Conservation (phyloP, 1,140 invertebrate genomes). For the Drosophila sproati region DNA sequence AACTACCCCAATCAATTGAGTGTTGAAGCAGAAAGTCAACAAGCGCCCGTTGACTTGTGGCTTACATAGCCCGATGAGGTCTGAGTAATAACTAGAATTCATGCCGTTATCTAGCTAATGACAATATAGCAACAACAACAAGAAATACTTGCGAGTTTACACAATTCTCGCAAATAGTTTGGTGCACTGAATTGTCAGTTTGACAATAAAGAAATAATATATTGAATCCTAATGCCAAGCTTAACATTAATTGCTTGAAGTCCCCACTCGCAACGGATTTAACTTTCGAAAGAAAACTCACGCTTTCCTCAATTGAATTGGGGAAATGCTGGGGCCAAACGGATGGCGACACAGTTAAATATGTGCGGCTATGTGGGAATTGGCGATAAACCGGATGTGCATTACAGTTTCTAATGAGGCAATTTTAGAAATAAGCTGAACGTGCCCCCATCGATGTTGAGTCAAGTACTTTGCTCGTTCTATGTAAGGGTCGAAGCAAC, state of each 20-base stretch:
- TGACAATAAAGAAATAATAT: conserved; percentile 6
- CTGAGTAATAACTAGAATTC: conserved; percentile 47
- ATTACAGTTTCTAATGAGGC: conserved; percentile 68
- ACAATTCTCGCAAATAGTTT: conserved; percentile 16
- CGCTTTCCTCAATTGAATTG: conserved; percentile 10
- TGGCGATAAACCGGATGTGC: conserved; percentile 66
- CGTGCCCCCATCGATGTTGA: conserved; percentile 47
- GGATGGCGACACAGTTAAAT: conserved; percentile 38
- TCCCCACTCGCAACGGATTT: conserved; percentile 16
- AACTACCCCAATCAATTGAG: conserved; percentile 52
- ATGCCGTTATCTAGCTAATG: conserved; percentile 44
- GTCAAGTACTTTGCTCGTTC: conserved; percentile 3
- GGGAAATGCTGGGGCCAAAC: conserved; percentile 12
- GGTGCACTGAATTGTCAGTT: background rate
- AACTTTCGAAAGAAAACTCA: conserved; percentile 24
- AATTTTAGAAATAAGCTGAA: conserved; percentile 68
- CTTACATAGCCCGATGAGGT: conserved; percentile 14
- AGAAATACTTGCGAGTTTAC: conserved; percentile 23
- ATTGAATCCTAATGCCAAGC: conserved; percentile 15
- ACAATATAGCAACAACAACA: conserved; percentile 17
- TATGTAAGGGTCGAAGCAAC: background rate
- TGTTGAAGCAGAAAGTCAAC: conserved; percentile 51
- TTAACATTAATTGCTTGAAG: conserved; percentile 41
- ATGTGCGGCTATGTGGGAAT: conserved; percentile 45
- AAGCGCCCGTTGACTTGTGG: conserved; percentile 32